phyloP scores from a whole-genome alignment of 2,113 vertebrate genomes.

The Shinisaurus crocodilurus region DNA sequence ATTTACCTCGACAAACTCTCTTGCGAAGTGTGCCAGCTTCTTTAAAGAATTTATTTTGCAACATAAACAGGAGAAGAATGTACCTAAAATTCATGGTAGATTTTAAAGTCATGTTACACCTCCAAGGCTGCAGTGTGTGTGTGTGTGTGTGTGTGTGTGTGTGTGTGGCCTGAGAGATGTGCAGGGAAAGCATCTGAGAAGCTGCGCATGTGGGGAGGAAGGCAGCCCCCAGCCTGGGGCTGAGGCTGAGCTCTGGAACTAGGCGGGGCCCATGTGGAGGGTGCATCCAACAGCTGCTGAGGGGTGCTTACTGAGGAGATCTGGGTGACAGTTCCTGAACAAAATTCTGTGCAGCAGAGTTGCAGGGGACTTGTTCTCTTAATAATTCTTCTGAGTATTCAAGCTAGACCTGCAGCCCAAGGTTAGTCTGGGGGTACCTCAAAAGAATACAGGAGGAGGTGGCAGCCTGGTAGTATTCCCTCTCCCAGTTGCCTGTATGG shows the following conservation, averaged over 20 bases:
- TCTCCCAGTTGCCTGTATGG: not conserved
- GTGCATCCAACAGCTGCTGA: not conserved
- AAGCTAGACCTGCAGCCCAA: not conserved
- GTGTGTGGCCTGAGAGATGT: not conserved
- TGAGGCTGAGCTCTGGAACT: not conserved
- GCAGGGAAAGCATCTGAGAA: not conserved
- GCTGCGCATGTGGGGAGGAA: not conserved
- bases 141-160: not conserved
- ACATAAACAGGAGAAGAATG: conserved; percentile 64
- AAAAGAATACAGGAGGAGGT: not conserved
- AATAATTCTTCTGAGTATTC: not conserved
- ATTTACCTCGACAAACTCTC: conserved; percentile 77
- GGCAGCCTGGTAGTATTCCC: no score
- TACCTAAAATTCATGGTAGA: conserved; percentile 44
- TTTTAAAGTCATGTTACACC: conserved; percentile 12
- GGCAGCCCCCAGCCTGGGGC: no score
- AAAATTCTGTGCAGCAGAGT: not conserved
- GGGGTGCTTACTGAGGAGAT: not conserved
- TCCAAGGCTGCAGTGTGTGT: not conserved
- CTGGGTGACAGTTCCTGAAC: not conserved
- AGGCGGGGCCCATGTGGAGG: not conserved
- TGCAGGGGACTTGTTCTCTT: not conserved
- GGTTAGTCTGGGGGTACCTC: not conserved
- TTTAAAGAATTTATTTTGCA: conserved; percentile 70
- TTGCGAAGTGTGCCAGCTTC: conserved; percentile 70